These are phyloP conservation scores for Mnemiopsis leidyi DNA, from an alignment of 37 sponge, comb jelly and placozoan species.

Conservation along the genomic window DNA sequence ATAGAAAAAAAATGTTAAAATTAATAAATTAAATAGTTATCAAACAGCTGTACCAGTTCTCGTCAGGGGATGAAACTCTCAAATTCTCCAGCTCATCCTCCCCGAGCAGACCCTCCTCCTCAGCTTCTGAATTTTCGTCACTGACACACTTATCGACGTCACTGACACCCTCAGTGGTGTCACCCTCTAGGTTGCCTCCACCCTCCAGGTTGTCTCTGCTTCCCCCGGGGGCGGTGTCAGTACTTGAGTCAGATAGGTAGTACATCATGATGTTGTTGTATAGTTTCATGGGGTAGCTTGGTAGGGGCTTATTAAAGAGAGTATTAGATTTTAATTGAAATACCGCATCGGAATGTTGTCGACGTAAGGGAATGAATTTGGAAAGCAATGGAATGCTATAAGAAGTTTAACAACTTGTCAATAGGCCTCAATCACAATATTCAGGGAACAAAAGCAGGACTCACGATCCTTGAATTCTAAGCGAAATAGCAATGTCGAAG, in stretches of 20 bases:
- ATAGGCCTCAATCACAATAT: too few species aligned
- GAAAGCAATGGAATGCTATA: too few species aligned
- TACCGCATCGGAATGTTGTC: too few species aligned
- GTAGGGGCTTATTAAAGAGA: too few species aligned
- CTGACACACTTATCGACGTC: neutral
- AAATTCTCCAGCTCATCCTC: neutral
- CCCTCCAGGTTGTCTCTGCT: neutral
- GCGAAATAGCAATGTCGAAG: too few species aligned
- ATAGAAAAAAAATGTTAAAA: too few species aligned
- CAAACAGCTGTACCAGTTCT: neutral
- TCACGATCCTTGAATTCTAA: too few species aligned
- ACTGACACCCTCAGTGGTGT: neutral
- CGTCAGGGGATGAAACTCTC: neutral
- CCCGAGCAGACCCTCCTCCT: neutral
- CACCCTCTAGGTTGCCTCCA: neutral
- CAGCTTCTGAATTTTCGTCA: neutral
- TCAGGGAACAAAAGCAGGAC: too few species aligned
- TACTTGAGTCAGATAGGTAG: neutral
- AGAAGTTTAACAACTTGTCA: too few species aligned
- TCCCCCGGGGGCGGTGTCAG: neutral
- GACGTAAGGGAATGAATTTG: too few species aligned
- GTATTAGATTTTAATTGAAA: too few species aligned
- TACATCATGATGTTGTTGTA: neutral
- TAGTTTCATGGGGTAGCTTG: neutral
- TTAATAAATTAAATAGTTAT: too few species aligned